Evolutionary conservation across 2,888 invertebrate genomes (phyloP).

Genomic region (Euphydryas editha): DNA sequence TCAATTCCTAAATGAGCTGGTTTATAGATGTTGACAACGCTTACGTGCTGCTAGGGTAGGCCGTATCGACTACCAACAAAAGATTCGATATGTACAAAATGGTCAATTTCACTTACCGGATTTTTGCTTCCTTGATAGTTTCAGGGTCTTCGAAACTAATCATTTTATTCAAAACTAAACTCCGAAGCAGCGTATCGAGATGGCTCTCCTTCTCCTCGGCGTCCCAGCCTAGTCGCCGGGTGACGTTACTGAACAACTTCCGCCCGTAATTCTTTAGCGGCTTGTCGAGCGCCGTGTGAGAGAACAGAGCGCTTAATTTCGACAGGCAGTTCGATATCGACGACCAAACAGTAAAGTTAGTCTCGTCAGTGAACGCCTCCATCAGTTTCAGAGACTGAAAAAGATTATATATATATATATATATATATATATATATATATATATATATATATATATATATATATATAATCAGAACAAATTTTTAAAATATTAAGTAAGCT

Average conservation of each 20-base stretch:
- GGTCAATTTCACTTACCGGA: constrained; percentile 73
- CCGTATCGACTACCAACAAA: too few relatives aligned
- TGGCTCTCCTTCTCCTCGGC: constrained; percentile 92
- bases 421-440: too few relatives aligned
- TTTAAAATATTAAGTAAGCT: too few relatives aligned
- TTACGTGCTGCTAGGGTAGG: too few relatives aligned
- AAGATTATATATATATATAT: neutral
- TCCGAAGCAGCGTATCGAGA: constrained; percentile 92
- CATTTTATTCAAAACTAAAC: constrained; percentile 92
- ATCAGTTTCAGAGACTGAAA: constrained; percentile 88
- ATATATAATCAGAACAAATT: too few relatives aligned
- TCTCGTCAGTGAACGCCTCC: constrained; percentile 92
- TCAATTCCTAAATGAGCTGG: too few relatives aligned
- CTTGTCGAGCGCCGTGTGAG: constrained; percentile 90
- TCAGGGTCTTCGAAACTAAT: constrained; percentile 92
- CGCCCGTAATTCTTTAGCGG: constrained; percentile 90
- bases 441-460: too few relatives aligned
- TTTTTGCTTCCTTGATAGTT: constrained; percentile 90
- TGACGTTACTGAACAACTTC: constrained; percentile 88
- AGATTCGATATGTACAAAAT: too few relatives aligned
- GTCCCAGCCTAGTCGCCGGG: constrained; percentile 93
- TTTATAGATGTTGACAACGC: too few relatives aligned
- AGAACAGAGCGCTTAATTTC: constrained; percentile 89
- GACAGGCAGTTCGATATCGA: constrained; percentile 90
- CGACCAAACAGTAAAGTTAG: constrained; percentile 97